Evolutionary conservation across 2,888 invertebrate species (phyloP).

Genomic region (Cordilura impudica): DNA sequence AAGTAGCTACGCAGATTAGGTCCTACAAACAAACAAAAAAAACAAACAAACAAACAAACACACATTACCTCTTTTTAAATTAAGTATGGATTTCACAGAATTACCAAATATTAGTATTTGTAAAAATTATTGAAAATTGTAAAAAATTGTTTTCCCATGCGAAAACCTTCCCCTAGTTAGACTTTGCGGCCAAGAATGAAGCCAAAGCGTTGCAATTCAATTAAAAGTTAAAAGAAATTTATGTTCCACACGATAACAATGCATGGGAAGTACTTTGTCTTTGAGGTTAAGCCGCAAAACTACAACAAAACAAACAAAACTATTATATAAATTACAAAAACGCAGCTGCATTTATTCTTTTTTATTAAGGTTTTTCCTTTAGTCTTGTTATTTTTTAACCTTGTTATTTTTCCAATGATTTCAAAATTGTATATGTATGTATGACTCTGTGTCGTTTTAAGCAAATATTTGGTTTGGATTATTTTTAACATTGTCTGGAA

Average conservation of each 20-base stretch:
- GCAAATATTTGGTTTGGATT: background rate
- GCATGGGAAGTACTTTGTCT: conserved; percentile 59
- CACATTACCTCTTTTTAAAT: too few relatives aligned
- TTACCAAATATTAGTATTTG: too few relatives aligned
- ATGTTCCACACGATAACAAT: conserved; percentile 61
- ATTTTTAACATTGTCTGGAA: background rate
- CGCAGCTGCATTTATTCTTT: conserved; percentile 9
- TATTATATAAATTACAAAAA: background rate
- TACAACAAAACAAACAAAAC: background rate
- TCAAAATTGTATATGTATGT: background rate
- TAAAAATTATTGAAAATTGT: too few relatives aligned
- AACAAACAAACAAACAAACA: too few relatives aligned
- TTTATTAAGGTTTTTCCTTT: background rate
- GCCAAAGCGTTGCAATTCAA: conserved; percentile 54
- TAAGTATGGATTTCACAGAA: too few relatives aligned
- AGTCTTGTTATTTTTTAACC: background rate
- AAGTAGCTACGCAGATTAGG: too few relatives aligned
- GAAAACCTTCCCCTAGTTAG: conserved; percentile 9
- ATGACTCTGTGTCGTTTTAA: too few relatives aligned
- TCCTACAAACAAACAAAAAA: too few relatives aligned
- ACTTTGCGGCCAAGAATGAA: conserved; percentile 23
- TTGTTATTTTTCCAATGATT: background rate
- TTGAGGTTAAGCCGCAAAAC: conserved; percentile 49
- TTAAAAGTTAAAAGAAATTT: conserved; percentile 62
- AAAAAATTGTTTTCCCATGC: too few relatives aligned